These are phyloP conservation scores for Glossophaga mutica DNA, from an alignment of 2,797 vertebrate genomes.

Conservation along the genomic window DNA sequence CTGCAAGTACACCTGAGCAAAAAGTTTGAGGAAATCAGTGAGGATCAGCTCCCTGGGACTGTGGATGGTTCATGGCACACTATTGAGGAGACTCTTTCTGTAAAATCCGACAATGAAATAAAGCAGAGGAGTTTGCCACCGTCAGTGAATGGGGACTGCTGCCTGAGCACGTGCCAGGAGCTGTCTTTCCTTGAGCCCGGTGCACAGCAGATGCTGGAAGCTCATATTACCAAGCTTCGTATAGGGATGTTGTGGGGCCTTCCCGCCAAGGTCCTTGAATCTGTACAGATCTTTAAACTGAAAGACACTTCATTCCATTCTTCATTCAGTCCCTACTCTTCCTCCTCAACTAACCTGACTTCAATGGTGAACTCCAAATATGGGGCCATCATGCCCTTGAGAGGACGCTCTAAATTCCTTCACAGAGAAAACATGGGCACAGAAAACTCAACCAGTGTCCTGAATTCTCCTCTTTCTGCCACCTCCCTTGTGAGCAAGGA, in stretches of 20 bases:
- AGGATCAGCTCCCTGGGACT: neutral
- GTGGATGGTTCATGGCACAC: neutral
- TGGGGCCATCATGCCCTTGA: accelerated
- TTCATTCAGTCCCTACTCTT: neutral
- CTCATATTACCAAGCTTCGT: neutral
- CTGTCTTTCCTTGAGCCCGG: neutral
- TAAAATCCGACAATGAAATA: neutral
- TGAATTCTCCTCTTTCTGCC: neutral
- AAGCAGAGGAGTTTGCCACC: neutral
- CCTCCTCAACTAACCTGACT: neutral
- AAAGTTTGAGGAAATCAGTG: neutral
- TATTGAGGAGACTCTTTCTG: neutral
- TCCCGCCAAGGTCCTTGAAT: neutral
- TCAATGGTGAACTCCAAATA: neutral
- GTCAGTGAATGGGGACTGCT: neutral
- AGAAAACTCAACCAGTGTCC: neutral
- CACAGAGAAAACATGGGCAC: accelerated
- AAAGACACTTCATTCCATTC: neutral
- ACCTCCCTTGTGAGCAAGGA: neutral
- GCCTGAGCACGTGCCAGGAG: neutral
- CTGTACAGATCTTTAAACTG: neutral
- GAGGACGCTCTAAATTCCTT: neutral
- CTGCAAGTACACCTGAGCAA: neutral
- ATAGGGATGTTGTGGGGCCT: neutral
- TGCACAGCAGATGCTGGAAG: neutral